Percentiles rank a stretch among this genome's conserved stretches.
Conservation (phyloP, 2,797 vertebrate genomes). For the Tachyglossus aculeatus region DNA sequence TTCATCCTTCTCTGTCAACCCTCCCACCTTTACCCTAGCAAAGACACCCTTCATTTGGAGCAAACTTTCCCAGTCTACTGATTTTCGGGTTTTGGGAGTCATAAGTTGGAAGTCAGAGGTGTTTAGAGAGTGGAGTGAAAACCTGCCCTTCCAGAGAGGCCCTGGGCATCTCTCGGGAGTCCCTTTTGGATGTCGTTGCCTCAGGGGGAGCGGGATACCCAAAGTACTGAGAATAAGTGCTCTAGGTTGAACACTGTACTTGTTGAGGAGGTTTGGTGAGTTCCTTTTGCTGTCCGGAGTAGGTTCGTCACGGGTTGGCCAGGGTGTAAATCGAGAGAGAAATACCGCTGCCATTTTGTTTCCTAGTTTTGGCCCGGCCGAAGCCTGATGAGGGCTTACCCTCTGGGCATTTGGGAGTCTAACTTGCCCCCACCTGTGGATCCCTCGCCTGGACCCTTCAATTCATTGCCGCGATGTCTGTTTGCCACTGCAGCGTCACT, state of each 20-base stretch:
- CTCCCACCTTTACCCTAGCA: constrained; percentile 15
- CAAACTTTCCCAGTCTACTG: constrained; percentile 33
- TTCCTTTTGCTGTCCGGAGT: too few species aligned
- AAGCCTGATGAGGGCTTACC: not conserved
- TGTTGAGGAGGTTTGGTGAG: too few species aligned
- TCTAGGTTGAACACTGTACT: too few species aligned
- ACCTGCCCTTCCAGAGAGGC: not conserved
- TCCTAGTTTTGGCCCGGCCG: not conserved
- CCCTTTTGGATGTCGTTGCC: too few species aligned
- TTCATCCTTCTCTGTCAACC: not conserved
- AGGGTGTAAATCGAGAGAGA: too few species aligned
- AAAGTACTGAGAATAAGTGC: too few species aligned
- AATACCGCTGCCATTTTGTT: not conserved
- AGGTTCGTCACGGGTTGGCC: too few species aligned
- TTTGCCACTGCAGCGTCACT: not conserved
- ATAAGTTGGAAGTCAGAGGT: constrained; percentile 33
- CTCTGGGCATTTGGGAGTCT: not conserved
- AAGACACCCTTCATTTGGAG: constrained; percentile 3
- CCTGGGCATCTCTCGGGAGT: too few species aligned
- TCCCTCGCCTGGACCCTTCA: not conserved
- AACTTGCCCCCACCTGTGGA: not conserved
- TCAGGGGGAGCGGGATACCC: too few species aligned
- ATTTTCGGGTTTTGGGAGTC: not conserved
- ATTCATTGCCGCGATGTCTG: too few species aligned
- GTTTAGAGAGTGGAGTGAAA: constrained; percentile 24